phyloP scores from a whole-genome alignment of 2,113 vertebrate species.

The Rhabdornis inornatus region DNA sequence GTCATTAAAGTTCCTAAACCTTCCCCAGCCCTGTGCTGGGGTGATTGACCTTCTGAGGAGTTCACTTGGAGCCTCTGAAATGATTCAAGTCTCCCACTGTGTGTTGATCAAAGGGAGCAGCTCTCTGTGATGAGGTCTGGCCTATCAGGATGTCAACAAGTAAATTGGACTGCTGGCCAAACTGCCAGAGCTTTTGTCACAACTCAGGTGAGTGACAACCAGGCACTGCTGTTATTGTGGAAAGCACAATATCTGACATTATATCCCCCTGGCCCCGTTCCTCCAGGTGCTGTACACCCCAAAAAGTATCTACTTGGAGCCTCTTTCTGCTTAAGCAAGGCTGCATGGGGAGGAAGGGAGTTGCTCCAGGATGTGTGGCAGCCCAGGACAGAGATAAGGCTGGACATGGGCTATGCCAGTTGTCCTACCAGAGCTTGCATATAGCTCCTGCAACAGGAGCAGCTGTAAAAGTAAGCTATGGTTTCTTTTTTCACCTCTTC shows the following conservation, averaged over 20 bases:
- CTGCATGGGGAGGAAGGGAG: background rate
- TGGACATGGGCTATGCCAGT: background rate
- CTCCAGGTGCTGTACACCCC: background rate
- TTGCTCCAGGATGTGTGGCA: background rate
- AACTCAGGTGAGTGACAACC: background rate
- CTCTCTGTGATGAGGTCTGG: background rate
- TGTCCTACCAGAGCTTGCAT: background rate
- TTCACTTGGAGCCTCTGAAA: background rate
- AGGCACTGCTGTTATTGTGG: background rate
- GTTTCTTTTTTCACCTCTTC: background rate
- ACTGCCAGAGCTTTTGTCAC: background rate
- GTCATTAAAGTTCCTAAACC: background rate
- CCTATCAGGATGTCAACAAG: background rate
- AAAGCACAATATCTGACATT: background rate
- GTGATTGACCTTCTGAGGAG: background rate
- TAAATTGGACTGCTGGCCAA: background rate
- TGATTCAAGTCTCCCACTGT: background rate
- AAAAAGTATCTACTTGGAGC: background rate
- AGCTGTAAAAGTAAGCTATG: background rate
- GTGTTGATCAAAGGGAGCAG: background rate
- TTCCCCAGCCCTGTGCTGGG: background rate
- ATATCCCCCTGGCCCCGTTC: background rate
- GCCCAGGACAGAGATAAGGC: background rate
- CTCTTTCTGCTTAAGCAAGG: background rate
- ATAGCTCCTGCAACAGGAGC: rapidly evolving